Conservation (phyloP, 2,797 vertebrate genomes). For the Dryobates pubescens region DNA sequence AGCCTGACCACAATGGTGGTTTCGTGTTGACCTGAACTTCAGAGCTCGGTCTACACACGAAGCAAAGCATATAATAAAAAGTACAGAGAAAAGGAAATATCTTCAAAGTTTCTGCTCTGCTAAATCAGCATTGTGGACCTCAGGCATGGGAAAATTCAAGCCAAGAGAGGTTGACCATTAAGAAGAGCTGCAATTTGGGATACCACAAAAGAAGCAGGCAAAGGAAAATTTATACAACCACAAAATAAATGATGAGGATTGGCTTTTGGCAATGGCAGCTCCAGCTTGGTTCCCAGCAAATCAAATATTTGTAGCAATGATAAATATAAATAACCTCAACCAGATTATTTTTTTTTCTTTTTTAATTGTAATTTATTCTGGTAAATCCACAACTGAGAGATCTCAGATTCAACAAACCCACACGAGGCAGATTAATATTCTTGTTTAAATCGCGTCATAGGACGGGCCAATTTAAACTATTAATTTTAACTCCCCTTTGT, state of each 20-base stretch:
- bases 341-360: neutral
- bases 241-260: conserved; percentile 28
- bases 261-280: conserved; percentile 23
- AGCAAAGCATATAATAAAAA: conserved; percentile 63
- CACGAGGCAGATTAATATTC: neutral
- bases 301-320: conserved; percentile 27
- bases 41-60: neutral
- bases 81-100: conserved; percentile 46
- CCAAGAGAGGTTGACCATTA: conserved; percentile 38
- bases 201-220: conserved; percentile 53
- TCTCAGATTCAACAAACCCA: neutral
- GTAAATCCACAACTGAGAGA: neutral
- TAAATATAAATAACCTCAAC: neutral
- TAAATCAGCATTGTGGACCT: conserved; percentile 59
- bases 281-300: conserved; percentile 38
- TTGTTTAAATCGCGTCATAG: neutral
- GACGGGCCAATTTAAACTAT: neutral
- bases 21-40: conserved; percentile 55
- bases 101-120: conserved; percentile 63
- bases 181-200: conserved; percentile 43
- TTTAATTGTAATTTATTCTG: neutral
- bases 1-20: neutral
- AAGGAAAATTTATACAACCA: conserved; percentile 41
- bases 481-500: neutral
- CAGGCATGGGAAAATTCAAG: conserved; percentile 50